phyloP scores from a whole-genome alignment of 2,888 invertebrate species.

The Abrostola tripartita region DNA sequence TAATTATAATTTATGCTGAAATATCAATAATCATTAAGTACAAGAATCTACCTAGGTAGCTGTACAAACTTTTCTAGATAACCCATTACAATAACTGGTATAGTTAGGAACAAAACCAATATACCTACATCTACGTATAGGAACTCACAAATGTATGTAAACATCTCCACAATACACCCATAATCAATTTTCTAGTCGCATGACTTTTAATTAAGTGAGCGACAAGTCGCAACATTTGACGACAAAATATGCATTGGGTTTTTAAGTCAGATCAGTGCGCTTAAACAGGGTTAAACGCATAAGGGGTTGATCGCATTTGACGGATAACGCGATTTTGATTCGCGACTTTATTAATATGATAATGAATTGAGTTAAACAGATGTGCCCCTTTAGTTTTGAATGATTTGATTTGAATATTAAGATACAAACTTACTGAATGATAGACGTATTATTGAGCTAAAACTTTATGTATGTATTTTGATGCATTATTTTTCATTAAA shows the following conservation, averaged over 20 bases:
- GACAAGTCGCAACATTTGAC: slow-evolving; percentile 56
- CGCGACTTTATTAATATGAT: slow-evolving; percentile 63
- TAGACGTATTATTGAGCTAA: neutral
- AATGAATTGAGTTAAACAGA: slow-evolving; percentile 46
- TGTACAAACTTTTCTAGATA: no score
- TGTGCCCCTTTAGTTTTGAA: neutral
- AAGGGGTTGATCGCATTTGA: slow-evolving; percentile 53
- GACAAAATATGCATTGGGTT: slow-evolving; percentile 67
- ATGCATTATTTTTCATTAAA: no score
- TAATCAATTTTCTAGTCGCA: slow-evolving; percentile 57
- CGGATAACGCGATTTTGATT: slow-evolving; percentile 60
- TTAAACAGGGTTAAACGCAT: slow-evolving; percentile 65
- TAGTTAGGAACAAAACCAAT: no score
- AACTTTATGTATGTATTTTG: no score
- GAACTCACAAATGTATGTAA: slow-evolving; percentile 33
- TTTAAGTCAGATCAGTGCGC: slow-evolving; percentile 54
- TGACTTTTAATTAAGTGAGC: slow-evolving; percentile 58
- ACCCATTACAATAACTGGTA: no score
- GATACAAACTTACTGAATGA: neutral
- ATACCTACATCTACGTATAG: slow-evolving; percentile 13
- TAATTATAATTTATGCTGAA: no score
- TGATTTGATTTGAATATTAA: slow-evolving; percentile 6
- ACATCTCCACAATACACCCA: slow-evolving; percentile 42
- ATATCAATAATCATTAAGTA: no score
- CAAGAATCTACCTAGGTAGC: no score